Conservation (phyloP, 2,113 vertebrate species). For the Mustelus asterias region DNA sequence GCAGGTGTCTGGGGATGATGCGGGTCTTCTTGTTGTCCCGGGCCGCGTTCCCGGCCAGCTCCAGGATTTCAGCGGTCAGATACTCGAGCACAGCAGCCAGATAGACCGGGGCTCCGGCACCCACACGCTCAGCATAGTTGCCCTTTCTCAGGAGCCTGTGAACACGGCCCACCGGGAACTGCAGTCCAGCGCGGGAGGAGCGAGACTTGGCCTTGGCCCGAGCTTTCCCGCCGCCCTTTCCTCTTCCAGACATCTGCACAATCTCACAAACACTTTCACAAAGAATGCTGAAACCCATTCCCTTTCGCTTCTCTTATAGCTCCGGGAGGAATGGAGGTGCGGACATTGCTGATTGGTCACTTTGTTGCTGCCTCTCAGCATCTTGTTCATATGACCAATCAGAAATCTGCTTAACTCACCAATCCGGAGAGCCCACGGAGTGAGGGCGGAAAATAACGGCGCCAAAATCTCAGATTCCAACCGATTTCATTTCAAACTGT, state of each 20-base stretch:
- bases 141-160: slow-evolving; percentile 59
- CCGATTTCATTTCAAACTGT: too few species aligned
- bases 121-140: background rate
- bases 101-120: background rate
- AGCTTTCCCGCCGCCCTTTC: slow-evolving; percentile 76
- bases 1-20: slow-evolving; percentile 31
- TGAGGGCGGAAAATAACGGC: too few species aligned
- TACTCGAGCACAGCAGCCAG: background rate
- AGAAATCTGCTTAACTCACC: too few species aligned
- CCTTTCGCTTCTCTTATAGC: background rate
- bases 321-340: background rate
- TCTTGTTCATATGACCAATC: too few species aligned
- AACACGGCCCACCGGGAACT: slow-evolving; percentile 84
- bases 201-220: slow-evolving; percentile 72
- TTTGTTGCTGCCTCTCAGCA: too few species aligned
- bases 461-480: too few species aligned
- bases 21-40: slow-evolving; percentile 22
- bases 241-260: slow-evolving; percentile 75
- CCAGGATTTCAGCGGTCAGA: background rate
- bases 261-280: background rate
- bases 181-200: slow-evolving; percentile 78
- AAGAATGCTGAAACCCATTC: too few species aligned
- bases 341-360: too few species aligned
- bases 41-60: slow-evolving; percentile 16
- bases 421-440: too few species aligned